Conservation (phyloP, 2,797 vertebrate species). For the Hyperoplus immaculatus region DNA sequence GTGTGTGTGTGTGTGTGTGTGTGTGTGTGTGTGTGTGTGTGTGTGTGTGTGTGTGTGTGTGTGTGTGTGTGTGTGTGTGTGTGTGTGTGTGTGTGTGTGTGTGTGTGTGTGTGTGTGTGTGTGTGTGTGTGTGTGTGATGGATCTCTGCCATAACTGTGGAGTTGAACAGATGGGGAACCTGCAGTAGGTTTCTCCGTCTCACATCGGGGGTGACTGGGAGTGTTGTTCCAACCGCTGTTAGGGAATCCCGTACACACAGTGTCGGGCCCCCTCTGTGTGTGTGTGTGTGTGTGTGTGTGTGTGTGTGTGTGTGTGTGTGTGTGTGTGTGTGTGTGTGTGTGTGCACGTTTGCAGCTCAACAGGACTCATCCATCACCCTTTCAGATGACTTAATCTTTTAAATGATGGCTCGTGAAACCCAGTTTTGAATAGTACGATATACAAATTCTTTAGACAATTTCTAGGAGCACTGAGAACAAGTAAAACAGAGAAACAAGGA, state of each 20-base stretch:
- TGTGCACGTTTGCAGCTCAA: constrained; percentile 15
- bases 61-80: constrained; percentile 12
- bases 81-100: constrained; percentile 30
- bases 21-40: constrained; percentile 26
- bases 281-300: constrained; percentile 9
- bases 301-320: constrained; percentile 7
- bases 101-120: constrained; percentile 35
- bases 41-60: constrained; percentile 37
- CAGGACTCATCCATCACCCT: constrained; percentile 8
- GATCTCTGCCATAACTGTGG: constrained; percentile 63
- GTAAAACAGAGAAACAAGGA: not conserved
- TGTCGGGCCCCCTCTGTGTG: not conserved
- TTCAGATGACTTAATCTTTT: constrained; percentile 23
- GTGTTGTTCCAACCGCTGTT: constrained; percentile 64
- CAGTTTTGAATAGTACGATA: not conserved
- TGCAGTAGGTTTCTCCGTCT: constrained; percentile 71
- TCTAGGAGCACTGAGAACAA: not conserved
- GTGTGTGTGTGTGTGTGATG: constrained; percentile 42
- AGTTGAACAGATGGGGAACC: constrained; percentile 74
- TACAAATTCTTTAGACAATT: constrained; percentile 9
- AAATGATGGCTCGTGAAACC: constrained; percentile 27
- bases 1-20: constrained; percentile 20
- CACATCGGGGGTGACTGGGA: constrained; percentile 63
- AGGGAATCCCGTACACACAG: constrained; percentile 50
- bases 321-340: not conserved